phyloP scores from a whole-genome alignment of 1,140 invertebrate species.

The Micrasema longulum region DNA sequence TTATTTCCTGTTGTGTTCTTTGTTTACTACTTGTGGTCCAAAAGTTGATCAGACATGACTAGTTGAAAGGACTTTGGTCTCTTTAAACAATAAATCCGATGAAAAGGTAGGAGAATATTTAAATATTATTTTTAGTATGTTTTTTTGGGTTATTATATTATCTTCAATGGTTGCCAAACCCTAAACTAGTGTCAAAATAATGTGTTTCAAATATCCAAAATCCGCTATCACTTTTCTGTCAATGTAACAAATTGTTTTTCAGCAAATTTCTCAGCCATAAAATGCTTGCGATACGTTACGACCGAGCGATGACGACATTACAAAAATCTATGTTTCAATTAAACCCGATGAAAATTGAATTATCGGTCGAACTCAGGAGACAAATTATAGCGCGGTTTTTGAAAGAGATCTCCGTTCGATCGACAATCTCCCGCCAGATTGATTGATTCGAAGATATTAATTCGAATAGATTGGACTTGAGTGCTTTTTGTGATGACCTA shows the following conservation, averaged over 20 bases:
- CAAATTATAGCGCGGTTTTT: slow-evolving; percentile 30
- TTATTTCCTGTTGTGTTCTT: too few relatives aligned
- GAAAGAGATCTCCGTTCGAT: slow-evolving; percentile 8
- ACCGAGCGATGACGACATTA: slow-evolving; percentile 12
- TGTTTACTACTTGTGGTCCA: too few relatives aligned
- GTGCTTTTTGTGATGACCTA: not conserved
- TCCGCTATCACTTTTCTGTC: not conserved
- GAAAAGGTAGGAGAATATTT: too few relatives aligned
- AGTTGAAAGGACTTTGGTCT: too few relatives aligned
- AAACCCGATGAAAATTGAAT: slow-evolving; percentile 25
- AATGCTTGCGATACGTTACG: not conserved
- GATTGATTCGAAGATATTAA: not conserved
- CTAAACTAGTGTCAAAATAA: not conserved
- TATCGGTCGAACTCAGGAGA: slow-evolving; percentile 4
- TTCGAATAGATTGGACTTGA: not conserved
- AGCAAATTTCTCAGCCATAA: slow-evolving; percentile 21
- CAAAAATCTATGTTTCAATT: not conserved
- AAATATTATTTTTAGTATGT: too few relatives aligned
- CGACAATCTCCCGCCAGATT: slow-evolving; percentile 3
- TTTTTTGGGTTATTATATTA: too few relatives aligned
- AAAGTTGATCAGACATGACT: too few relatives aligned
- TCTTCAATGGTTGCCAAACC: not conserved
- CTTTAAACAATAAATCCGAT: too few relatives aligned
- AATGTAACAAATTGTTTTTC: slow-evolving; percentile 23
- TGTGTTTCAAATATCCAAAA: not conserved